A percentile compares a stretch with the other conserved stretches of the same genome.
Evolutionary conservation across 2,888 invertebrate genomes (phyloP).

Genomic region (Latheticus oryzae): DNA sequence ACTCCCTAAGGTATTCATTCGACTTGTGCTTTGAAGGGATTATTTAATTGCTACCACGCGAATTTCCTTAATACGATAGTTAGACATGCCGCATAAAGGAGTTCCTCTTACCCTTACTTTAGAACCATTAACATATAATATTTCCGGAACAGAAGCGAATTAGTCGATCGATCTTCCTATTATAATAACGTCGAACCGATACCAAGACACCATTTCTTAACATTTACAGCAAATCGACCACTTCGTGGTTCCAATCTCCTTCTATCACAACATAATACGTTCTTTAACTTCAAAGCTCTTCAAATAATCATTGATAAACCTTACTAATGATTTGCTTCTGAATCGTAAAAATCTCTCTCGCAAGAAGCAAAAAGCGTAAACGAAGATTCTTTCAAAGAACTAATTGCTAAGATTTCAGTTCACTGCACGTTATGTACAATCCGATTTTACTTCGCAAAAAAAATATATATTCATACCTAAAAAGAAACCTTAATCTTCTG

Average conservation of each 20-base stretch:
- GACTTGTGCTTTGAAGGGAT: conserved; percentile 67
- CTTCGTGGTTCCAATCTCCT: conserved; percentile 31
- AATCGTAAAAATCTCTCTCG: conserved; percentile 62
- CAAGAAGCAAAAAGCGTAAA: conserved; percentile 61
- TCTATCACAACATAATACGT: conserved; percentile 47
- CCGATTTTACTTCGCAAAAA: conserved; percentile 61
- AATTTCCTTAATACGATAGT: conserved; percentile 66
- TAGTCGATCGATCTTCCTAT: conserved; percentile 54
- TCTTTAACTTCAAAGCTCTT: conserved; percentile 61
- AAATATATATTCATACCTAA: conserved; percentile 60
- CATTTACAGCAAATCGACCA: conserved; percentile 35
- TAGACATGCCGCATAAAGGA: conserved; percentile 64
- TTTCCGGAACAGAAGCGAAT: conserved; percentile 57
- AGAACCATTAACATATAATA: conserved; percentile 64
- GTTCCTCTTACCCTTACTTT: conserved; percentile 64
- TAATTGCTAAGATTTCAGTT: conserved; percentile 66
- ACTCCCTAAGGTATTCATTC: conserved; percentile 65
- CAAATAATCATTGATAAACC: conserved; percentile 65
- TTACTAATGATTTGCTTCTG: conserved; percentile 65
- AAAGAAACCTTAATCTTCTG: conserved; percentile 61
- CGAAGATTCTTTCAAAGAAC: conserved; percentile 64
- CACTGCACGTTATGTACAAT: conserved; percentile 62
- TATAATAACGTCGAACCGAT: conserved; percentile 41
- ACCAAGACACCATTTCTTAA: conserved; percentile 32
- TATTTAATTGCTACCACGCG: conserved; percentile 65